Conservation (phyloP, 2,113 vertebrate species). For the Mesembrinibis cayennensis region DNA sequence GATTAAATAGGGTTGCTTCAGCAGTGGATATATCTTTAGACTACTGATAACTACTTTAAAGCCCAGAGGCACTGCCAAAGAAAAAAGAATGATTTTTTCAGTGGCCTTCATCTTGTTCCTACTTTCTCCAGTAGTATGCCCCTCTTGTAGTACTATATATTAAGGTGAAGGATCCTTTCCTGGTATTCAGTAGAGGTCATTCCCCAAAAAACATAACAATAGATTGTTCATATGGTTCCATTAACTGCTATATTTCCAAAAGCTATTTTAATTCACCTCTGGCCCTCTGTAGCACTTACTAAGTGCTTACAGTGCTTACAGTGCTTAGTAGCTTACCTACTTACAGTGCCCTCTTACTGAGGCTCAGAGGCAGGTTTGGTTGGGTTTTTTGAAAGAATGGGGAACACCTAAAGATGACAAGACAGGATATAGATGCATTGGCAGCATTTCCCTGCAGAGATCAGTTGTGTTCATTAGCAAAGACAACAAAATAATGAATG, state of each 20-base stretch:
- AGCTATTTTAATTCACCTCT: neutral
- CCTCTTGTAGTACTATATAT: neutral
- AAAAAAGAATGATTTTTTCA: neutral
- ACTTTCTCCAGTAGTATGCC: neutral
- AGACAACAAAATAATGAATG: conserved; percentile 48
- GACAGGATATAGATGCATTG: neutral
- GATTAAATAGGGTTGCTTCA: neutral
- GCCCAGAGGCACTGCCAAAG: neutral
- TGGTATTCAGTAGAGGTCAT: neutral
- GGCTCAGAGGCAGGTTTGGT: neutral
- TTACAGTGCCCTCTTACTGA: too few species aligned
- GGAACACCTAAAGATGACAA: neutral
- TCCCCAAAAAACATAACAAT: neutral
- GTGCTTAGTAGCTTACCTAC: too few species aligned
- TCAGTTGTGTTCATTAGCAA: conserved; percentile 34
- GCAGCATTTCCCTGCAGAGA: conserved; percentile 27
- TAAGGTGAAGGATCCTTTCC: neutral
- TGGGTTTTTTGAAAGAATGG: neutral
- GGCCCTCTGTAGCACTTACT: neutral
- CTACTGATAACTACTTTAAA: neutral
- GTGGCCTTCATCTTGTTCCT: neutral
- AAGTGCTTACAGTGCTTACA: too few species aligned
- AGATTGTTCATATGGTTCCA: neutral
- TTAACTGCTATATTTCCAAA: neutral
- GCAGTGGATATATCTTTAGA: neutral